Conservation (phyloP, 2,797 vertebrate genomes). For the Melopsittacus undulatus region DNA sequence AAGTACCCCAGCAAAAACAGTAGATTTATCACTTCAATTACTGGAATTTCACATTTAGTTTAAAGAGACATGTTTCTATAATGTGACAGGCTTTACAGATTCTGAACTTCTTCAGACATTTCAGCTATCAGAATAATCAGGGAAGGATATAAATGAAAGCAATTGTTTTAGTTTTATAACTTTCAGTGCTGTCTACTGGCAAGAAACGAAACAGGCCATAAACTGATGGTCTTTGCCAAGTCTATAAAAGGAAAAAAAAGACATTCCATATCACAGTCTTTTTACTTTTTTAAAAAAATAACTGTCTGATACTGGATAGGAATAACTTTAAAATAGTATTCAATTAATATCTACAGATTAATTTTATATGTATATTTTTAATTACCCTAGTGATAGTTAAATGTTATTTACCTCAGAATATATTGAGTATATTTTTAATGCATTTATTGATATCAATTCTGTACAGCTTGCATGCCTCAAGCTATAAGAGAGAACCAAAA, state of each 20-base stretch:
- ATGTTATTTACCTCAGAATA: conserved; percentile 45
- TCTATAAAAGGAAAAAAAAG: conserved; percentile 62
- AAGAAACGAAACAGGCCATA: conserved; percentile 74
- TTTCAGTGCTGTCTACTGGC: conserved; percentile 75
- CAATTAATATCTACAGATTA: conserved; percentile 21
- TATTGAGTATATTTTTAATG: conserved; percentile 4
- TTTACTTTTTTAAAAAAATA: background rate
- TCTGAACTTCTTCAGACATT: conserved; percentile 87
- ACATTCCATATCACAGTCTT: conserved; percentile 17
- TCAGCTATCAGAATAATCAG: conserved; percentile 82
- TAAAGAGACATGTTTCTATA: conserved; percentile 94
- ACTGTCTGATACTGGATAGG: background rate
- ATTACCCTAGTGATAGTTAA: conserved; percentile 1
- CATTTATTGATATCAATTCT: background rate
- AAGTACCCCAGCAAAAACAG: conserved; percentile 85
- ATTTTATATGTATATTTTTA: background rate
- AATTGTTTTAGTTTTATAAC: conserved; percentile 77
- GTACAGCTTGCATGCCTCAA: conserved; percentile 18
- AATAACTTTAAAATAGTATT: conserved; percentile 19
- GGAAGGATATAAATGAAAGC: conserved; percentile 74
- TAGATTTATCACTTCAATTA: conserved; percentile 93
- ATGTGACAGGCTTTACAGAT: conserved; percentile 90
- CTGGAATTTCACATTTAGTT: conserved; percentile 95
- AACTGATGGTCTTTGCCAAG: conserved; percentile 68
- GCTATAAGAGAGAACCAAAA: background rate